A percentile compares a stretch with the other conserved stretches of the same genome.
Evolutionary conservation across 2,797 vertebrate species (phyloP).

Genomic region (Cirrhinus mrigala): DNA sequence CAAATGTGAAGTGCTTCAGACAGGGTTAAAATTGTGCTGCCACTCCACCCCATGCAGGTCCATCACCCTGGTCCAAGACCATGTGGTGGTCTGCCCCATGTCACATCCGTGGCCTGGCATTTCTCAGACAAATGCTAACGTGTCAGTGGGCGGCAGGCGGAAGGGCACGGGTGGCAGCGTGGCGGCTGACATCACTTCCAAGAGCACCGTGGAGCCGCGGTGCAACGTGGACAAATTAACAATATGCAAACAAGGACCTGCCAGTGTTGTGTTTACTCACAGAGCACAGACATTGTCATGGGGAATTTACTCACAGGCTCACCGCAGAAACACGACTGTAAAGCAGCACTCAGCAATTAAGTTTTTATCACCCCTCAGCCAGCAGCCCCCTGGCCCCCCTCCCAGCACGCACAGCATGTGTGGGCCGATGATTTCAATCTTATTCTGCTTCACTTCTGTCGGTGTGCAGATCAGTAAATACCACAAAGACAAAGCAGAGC

Average conservation of each 20-base stretch:
- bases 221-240: conserved; percentile 58
- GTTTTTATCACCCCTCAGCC: conserved; percentile 36
- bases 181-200: conserved; percentile 52
- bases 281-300: conserved; percentile 59
- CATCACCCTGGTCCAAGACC: conserved; percentile 26
- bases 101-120: conserved; percentile 80
- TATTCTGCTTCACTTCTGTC: not conserved
- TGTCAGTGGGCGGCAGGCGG: conserved; percentile 65
- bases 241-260: conserved; percentile 63
- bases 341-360: conserved; percentile 54
- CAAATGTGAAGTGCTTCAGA: conserved; percentile 19
- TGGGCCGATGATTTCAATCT: conserved; percentile 37
- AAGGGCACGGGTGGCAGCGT: conserved; percentile 43
- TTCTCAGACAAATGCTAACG: conserved; percentile 82
- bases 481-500: not conserved
- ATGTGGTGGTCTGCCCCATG: conserved; percentile 70
- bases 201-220: not conserved
- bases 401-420: conserved; percentile 29
- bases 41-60: conserved; percentile 1
- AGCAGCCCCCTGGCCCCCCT: conserved; percentile 9
- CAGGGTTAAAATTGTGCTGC: conserved; percentile 19
- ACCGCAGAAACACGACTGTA: conserved; percentile 51
- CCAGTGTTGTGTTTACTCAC: conserved; percentile 62
- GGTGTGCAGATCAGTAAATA: conserved; percentile 4
- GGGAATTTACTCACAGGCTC: conserved; percentile 56